Evolutionary conservation across 2,113 vertebrate genomes (phyloP).

Genomic region (Odontesthes bonariensis): DNA sequence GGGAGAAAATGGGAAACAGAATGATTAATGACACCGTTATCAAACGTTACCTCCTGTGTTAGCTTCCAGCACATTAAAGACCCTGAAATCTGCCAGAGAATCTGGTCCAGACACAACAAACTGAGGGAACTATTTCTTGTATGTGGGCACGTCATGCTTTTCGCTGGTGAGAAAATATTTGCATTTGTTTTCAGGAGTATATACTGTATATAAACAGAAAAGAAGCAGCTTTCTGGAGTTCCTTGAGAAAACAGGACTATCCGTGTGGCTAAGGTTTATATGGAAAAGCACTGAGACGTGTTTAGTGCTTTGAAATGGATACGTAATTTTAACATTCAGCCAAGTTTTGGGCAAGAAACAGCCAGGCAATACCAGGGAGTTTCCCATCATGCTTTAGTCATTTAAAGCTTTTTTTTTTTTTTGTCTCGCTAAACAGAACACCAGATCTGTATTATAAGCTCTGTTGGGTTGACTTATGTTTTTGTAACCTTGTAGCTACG

Average conservation of each 20-base stretch:
- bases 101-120: constrained; percentile 22
- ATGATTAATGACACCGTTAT: constrained; percentile 34
- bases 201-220: too few species aligned
- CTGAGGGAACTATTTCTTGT: neutral
- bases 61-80: constrained; percentile 9
- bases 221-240: neutral
- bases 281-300: constrained; percentile 29
- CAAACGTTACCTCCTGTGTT: constrained; percentile 1
- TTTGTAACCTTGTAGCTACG: neutral
- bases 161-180: neutral
- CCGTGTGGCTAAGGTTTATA: neutral
- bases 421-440: constrained; percentile 28
- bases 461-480: neutral
- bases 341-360: constrained; percentile 1
- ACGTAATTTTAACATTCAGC: constrained; percentile 21
- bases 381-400: constrained; percentile 53
- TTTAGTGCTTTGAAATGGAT: constrained; percentile 26
- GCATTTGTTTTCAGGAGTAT: too few species aligned
- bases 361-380: constrained; percentile 49
- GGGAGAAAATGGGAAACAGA: constrained; percentile 14
- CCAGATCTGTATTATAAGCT: constrained; percentile 8
- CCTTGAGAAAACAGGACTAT: constrained; percentile 11
- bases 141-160: neutral
- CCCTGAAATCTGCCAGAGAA: neutral
- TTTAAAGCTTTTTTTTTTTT: constrained; percentile 5